Evolutionary conservation across 1,140 invertebrate species (phyloP), one percentile per base, ranked within the genome.

Genomic region (Ctenoplectra terminalis): DNA sequence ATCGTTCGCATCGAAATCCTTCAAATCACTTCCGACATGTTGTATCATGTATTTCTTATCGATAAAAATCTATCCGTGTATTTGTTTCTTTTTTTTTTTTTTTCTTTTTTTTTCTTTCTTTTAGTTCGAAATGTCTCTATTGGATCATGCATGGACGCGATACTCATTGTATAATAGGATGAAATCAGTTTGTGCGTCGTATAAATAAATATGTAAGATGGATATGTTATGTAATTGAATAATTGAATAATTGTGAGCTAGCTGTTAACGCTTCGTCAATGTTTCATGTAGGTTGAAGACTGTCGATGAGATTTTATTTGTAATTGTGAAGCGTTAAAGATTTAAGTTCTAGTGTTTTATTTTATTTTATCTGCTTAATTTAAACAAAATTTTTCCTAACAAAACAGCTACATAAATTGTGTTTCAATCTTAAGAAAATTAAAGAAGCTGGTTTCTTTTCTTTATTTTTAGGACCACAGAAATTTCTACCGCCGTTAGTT

Each of bases 401-500:
- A n/a, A n/a, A n/a, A n/a, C n/a, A n/a, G n/a, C n/a, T n/a, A n/a
- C n/a, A n/a, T n/a, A n/a, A n/a, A n/a, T n/a, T n/a, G n/a, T n/a
- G n/a, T n/a, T n/a, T n/a, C n/a, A n/a, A n/a, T n/a, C n/a, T n/a
- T n/a, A n/a, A n/a, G n/a, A n/a, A n/a, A n/a, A n/a, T n/a, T n/a
- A n/a, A n/a, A 40, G 40, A 40, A 40, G 4, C 40, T 40, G 9
- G 9, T 40, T 40, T 40, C 40, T 40, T 43, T 54, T 26, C 0
- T 80, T 70, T 31, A 26, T 67, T 87, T 85, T 40, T 73, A 85
- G 87, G 79, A 58, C 82, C 83, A 72, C 88, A 89, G 54, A 86
- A 87, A 46, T 81, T 89, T 40, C 74, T 90, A 52, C 94, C 94
- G 54, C 92, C 92, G 48, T 87, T 94, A 37, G 84, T 95, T 60